Conservation (phyloP, 2,888 invertebrate genomes). For the Cyclophora albipunctata region DNA sequence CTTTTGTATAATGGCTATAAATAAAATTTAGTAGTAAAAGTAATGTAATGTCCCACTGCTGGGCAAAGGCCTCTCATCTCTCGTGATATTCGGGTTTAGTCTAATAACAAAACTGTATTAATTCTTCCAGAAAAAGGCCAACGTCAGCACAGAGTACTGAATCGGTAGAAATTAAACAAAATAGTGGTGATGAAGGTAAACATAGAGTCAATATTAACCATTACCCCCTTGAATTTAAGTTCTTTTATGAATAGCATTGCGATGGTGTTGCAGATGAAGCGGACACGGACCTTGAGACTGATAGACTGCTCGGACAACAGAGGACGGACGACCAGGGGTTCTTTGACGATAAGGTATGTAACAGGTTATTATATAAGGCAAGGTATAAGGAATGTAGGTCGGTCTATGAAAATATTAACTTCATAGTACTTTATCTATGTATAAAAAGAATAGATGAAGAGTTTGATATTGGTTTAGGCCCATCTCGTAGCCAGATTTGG, state of each 20-base stretch:
- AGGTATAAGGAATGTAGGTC: too few relatives aligned
- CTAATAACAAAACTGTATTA: neutral
- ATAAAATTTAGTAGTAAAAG: neutral
- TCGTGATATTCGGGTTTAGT: neutral
- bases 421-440: too few relatives aligned
- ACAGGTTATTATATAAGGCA: neutral
- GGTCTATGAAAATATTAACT: too few relatives aligned
- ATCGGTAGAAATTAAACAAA: constrained; percentile 76
- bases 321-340: constrained; percentile 94
- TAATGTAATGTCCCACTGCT: too few relatives aligned
- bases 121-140: constrained; percentile 71
- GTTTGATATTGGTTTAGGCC: too few relatives aligned
- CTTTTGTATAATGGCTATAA: neutral
- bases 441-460: too few relatives aligned
- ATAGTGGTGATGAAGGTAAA: constrained; percentile 79
- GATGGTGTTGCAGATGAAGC: constrained; percentile 81
- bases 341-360: constrained; percentile 88
- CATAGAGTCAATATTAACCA: too few relatives aligned
- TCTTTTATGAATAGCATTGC: too few relatives aligned
- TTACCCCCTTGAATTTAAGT: too few relatives aligned
- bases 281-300: constrained; percentile 98
- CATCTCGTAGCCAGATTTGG: too few relatives aligned
- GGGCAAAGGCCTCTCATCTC: too few relatives aligned
- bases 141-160: constrained; percentile 77
- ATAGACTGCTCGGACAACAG: constrained; percentile 94